Evolutionary conservation across 30 jellyfish, hydroid and myxozoan species (phyloP), one percentile per base, ranked within the genome.

Genomic region (Hydractinia echinata): DNA sequence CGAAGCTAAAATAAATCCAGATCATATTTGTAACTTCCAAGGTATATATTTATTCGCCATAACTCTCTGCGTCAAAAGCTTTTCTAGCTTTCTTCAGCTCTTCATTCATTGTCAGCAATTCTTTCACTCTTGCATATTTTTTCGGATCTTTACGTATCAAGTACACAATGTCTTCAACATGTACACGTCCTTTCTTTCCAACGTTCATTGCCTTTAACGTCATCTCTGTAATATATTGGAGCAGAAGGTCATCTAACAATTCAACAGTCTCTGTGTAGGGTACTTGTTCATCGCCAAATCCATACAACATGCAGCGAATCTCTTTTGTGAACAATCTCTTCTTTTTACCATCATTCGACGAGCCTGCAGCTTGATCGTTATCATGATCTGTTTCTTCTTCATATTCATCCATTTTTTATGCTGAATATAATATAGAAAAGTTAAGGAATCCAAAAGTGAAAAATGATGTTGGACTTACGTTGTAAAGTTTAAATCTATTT

Each of bases 51-150:
- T 61, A 90, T 82, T 92, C 98, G 10, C 98, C 98, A 80, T 92
- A 92, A 62, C 98, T 92, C 77, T 92, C 98, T 18, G 98, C 98
- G 82, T 92, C 98, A 71, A 92, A 92, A 49, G 98, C 98, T 84
- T 92, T 92, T 55, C 98, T 83, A 14, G 98, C 98, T 76, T 87
- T 87, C 87, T 92, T 92, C 76, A 92, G 85, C 67, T 92, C 98
- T 66, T 92, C 98, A 54, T 92, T 92, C 98, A 92, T 92, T 15
- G 98, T 92, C 55, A 92, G 83, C 70, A 92, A 82, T 81, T 92
- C 98, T 92, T 92, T 92, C 53, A 92, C 98, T 61, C 98, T 79
- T 11, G 98, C 98, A 77, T 92, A 92, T 67, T 92, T 92, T 86
- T 92, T 92, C 18, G 98, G 98, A 76, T 92, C 98, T 81, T 84